Conservation (phyloP, 2,888 invertebrate genomes). For the Parnassius orleans region DNA sequence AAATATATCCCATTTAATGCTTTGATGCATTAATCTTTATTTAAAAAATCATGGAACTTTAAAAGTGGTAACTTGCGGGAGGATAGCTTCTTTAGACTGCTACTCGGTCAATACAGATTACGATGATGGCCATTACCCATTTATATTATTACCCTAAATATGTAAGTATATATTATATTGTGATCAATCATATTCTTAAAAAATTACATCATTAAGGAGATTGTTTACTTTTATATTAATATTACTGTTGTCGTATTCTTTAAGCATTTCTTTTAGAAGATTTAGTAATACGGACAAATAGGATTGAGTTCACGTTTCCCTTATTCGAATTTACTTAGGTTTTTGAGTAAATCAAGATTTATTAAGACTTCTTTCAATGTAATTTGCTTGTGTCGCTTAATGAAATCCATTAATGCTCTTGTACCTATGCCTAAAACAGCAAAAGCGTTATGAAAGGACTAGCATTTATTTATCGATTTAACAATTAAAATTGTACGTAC, state of each 20-base stretch:
- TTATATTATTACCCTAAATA: conserved; percentile 31
- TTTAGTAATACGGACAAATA: conserved; percentile 47
- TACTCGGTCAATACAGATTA: no score
- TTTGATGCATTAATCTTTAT: no score
- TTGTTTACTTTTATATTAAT: conserved; percentile 61
- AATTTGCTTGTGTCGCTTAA: conserved; percentile 55
- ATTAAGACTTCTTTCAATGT: conserved; percentile 56
- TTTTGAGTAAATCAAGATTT: conserved; percentile 56
- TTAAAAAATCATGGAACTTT: no score
- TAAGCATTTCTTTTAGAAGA: conserved; percentile 55
- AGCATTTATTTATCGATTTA: background rate
- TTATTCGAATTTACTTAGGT: conserved; percentile 44
- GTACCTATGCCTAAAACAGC: conserved; percentile 52
- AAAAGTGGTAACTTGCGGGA: no score
- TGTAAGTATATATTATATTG: conserved; percentile 26
- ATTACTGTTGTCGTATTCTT: conserved; percentile 62
- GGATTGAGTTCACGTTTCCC: conserved; percentile 42
- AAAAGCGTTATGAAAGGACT: conserved; percentile 5
- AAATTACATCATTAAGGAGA: conserved; percentile 56
- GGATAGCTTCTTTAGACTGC: no score
- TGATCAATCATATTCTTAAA: conserved; percentile 43
- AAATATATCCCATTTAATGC: no score
- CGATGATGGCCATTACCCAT: conserved; percentile 38
- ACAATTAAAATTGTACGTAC: conserved; percentile 10
- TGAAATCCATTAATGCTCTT: conserved; percentile 49